A percentile compares a stretch with the other conserved stretches of the same genome.
These are phyloP conservation scores for Gymnobelideus leadbeateri DNA, from an alignment of 2,113 vertebrate genomes.

Conservation along the genomic window DNA sequence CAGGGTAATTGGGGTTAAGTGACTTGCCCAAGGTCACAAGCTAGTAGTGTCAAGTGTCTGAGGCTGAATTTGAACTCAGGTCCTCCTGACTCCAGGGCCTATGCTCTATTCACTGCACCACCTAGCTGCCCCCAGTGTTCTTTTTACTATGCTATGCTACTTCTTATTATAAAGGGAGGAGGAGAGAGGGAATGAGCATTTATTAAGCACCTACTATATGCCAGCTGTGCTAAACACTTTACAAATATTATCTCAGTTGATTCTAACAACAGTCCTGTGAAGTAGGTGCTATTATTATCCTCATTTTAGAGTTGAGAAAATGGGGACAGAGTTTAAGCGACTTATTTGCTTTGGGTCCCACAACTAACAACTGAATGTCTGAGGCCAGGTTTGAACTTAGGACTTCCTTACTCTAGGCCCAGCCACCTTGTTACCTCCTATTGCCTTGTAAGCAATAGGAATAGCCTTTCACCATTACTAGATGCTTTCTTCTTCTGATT, in stretches of 20 bases:
- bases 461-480: background rate
- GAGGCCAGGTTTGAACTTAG: background rate
- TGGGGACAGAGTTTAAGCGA: background rate
- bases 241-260: background rate
- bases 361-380: background rate
- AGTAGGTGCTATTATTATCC: background rate
- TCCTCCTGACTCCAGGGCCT: too few species aligned
- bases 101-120: too few species aligned
- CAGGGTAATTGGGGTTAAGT: too few species aligned
- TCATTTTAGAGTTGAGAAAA: background rate
- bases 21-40: too few species aligned
- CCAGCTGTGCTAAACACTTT: background rate
- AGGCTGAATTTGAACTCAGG: too few species aligned
- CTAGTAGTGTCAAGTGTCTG: too few species aligned
- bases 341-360: background rate
- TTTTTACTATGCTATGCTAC: background rate
- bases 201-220: background rate
- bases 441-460: background rate
- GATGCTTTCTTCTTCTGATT: background rate
- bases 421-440: background rate
- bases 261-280: background rate
- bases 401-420: background rate
- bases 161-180: background rate
- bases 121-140: too few species aligned
- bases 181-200: background rate